Evolutionary conservation across 2,888 invertebrate species (phyloP).

Genomic region (Elmis aenea): DNA sequence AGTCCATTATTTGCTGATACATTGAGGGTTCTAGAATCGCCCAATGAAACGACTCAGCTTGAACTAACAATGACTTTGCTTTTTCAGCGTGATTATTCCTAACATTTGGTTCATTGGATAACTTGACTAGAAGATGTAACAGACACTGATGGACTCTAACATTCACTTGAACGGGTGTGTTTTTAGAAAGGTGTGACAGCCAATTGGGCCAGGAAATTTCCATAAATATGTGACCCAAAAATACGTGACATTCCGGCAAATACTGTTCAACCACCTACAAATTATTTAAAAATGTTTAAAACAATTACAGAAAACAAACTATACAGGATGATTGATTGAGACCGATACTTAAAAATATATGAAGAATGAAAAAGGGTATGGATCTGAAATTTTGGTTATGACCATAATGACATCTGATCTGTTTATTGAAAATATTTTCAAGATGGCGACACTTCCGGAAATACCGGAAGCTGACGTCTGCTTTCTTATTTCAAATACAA

Average conservation of each 20-base stretch:
- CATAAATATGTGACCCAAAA: conserved; percentile 66
- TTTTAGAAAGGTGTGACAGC: conserved; percentile 49
- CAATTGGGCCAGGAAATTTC: conserved; percentile 62
- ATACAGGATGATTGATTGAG: too few relatives aligned
- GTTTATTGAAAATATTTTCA: too few relatives aligned
- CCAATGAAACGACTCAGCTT: conserved; percentile 63
- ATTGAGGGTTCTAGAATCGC: conserved; percentile 55
- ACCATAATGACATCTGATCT: too few relatives aligned
- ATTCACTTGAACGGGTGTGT: conserved; percentile 41
- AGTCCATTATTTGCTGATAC: conserved; percentile 64
- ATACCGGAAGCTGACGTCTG: too few relatives aligned
- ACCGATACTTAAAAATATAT: too few relatives aligned
- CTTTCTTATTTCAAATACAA: too few relatives aligned
- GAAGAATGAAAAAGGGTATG: too few relatives aligned
- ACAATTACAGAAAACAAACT: not conserved
- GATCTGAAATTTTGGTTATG: too few relatives aligned
- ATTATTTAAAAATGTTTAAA: not conserved
- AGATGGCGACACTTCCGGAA: too few relatives aligned
- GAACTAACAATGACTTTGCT: conserved; percentile 48
- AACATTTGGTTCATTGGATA: conserved; percentile 67
- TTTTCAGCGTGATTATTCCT: conserved; percentile 51
- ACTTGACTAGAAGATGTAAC: conserved; percentile 64
- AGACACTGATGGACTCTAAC: conserved; percentile 57
- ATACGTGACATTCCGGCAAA: conserved; percentile 64
- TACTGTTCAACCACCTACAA: conserved; percentile 57